Evolutionary conservation across 2,113 vertebrate species (phyloP), one percentile per base, ranked within the genome.

Genomic region (Alosa alosa): DNA sequence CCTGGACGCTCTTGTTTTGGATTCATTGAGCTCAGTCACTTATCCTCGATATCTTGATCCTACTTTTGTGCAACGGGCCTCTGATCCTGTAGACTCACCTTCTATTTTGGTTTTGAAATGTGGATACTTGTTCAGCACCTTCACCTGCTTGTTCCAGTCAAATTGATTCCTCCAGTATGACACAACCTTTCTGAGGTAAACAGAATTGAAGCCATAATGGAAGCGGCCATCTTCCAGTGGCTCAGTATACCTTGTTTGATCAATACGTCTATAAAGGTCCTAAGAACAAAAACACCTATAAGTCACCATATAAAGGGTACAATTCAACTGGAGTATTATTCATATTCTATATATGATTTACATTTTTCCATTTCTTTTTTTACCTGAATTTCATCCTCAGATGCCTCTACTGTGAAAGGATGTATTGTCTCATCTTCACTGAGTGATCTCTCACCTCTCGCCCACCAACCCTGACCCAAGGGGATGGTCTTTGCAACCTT

Each of bases 21-120:
- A 31, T 31, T 31, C 31, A 31, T 31, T 31, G 31, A 31, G 31
- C 31, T 31, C 31, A 31, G 31, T 31, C 31, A 31, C 31, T 31
- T 31, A 31, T 31, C 31, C 31, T 31, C 0, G 1, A 31, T 31
- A 31, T 31, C 31, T 31, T 31, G 31, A 31, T 31, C 31, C 31
- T 31, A 31, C 31, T 31, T 31, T 31, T 31, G 31, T 31, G 31
- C 31, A 31, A 31, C 31, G 31, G 31, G 31, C 31, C 31, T 6
- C 57, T n/a, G 57, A 22, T 64, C 50, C 13, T 18, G 20, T 49
- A 6, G 31, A 44, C 87, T 90, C 91, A 97, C 97, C 97, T 95
- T 98, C 97, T 83, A 97, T 97, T 85, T 94, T 97, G 50, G 97
- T 98, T 92, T 93, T 96, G 92, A 95, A 98, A 89, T 97, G 97